Evolutionary conservation across 2,888 invertebrate genomes (phyloP).

Genomic region (Rugalucina vietnamica): DNA sequence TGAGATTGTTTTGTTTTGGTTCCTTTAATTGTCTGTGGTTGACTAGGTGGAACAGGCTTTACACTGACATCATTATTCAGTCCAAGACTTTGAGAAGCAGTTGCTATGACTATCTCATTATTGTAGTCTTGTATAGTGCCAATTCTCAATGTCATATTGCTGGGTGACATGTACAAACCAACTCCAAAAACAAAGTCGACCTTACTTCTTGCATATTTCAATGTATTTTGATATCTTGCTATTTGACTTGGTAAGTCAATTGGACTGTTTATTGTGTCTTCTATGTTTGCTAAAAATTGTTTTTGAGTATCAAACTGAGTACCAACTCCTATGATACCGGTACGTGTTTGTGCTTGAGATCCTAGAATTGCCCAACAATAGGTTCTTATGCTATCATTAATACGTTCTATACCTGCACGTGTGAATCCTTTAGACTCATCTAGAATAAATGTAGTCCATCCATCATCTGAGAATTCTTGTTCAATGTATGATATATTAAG

Average conservation of each 20-base stretch:
- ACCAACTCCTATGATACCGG: slow-evolving; percentile 28
- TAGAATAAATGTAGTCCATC: slow-evolving; percentile 38
- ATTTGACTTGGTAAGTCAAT: slow-evolving; percentile 39
- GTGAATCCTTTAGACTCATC: slow-evolving; percentile 39
- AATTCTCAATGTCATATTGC: slow-evolving; percentile 16
- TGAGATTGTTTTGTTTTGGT: background rate
- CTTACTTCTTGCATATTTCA: slow-evolving; percentile 40
- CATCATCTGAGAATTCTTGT: slow-evolving; percentile 22
- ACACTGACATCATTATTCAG: background rate
- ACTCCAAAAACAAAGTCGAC: slow-evolving; percentile 36
- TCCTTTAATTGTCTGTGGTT: background rate
- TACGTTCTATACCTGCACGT: slow-evolving; percentile 32
- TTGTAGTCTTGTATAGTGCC: background rate
- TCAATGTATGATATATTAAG: slow-evolving; percentile 26
- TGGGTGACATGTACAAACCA: slow-evolving; percentile 39
- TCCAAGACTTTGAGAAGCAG: background rate
- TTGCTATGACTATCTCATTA: background rate
- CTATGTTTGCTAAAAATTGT: slow-evolving; percentile 31
- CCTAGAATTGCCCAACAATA: slow-evolving; percentile 39
- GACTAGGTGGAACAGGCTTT: background rate
- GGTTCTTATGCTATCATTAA: slow-evolving; percentile 35
- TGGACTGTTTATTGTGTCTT: slow-evolving; percentile 26
- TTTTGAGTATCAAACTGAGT: slow-evolving; percentile 49
- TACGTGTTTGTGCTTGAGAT: slow-evolving; percentile 41
- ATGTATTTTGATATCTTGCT: slow-evolving; percentile 27